Evolutionary conservation across 1,140 invertebrate species (phyloP).

Genomic region (Papilio polyxenes): DNA sequence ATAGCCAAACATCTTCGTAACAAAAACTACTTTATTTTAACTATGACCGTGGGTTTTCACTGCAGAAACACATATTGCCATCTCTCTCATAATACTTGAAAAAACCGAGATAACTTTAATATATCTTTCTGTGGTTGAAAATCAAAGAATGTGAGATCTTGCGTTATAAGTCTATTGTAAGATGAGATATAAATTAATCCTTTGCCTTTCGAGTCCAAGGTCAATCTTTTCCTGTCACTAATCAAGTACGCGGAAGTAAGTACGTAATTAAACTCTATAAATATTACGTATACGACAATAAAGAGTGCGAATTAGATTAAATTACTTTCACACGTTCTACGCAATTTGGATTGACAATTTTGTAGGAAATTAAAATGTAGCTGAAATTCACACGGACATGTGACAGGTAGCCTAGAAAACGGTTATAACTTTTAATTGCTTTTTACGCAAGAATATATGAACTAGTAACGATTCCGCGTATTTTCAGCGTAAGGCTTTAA

Average conservation of each 20-base stretch:
- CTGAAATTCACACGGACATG: conserved; percentile 16
- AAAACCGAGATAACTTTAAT: background rate
- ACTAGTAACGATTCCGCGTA: background rate
- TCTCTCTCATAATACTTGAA: background rate
- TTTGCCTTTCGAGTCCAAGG: background rate
- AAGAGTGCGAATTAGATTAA: background rate
- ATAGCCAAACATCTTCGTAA: background rate
- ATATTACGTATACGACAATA: background rate
- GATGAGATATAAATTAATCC: background rate
- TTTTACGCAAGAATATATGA: conserved; percentile 26
- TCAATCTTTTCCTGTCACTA: background rate
- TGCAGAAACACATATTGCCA: background rate
- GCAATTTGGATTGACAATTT: background rate
- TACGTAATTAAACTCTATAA: background rate
- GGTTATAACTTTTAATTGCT: conserved; percentile 13
- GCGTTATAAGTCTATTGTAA: background rate
- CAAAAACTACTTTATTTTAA: background rate
- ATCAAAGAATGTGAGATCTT: too few species aligned
- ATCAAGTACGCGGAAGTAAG: background rate
- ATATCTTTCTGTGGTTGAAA: background rate
- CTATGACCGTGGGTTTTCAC: background rate
- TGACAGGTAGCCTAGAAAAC: conserved; percentile 14
- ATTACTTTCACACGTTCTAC: background rate
- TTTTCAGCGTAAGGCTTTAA: background rate
- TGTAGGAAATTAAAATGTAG: background rate